These are phyloP conservation scores for Zoanthus gigantus DNA, from an alignment of 92 coral and sea anemone species.

Conservation along the genomic window DNA sequence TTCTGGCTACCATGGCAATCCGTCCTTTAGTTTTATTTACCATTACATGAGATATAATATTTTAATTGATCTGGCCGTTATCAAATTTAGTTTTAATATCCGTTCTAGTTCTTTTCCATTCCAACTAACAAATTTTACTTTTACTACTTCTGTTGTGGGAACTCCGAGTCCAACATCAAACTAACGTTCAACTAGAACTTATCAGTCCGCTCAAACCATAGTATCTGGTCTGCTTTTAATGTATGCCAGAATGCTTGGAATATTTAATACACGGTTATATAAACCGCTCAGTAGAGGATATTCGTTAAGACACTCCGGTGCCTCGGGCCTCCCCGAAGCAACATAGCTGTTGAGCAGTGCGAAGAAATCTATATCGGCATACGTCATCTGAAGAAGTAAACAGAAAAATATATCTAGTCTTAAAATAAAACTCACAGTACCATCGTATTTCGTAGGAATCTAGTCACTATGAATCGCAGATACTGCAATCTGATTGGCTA, in stretches of 20 bases:
- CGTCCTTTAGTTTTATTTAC: no score
- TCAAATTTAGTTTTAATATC: no score
- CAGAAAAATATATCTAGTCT: background rate
- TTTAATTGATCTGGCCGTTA: no score
- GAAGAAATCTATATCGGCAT: constrained; percentile 79
- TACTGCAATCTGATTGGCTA: background rate
- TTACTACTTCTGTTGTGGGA: no score
- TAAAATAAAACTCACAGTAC: background rate
- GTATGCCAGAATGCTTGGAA: constrained; percentile 68
- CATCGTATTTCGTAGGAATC: background rate
- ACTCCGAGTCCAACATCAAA: no score
- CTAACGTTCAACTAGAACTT: no score
- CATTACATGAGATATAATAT: no score
- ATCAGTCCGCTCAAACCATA: background rate
- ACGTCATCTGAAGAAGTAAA: constrained; percentile 68
- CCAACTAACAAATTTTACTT: no score
- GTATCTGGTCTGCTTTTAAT: constrained; percentile 69
- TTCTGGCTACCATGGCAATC: no score
- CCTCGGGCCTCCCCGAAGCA: constrained; percentile 62
- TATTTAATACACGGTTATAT: constrained; percentile 70
- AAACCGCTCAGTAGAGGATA: constrained; percentile 67
- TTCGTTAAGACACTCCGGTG: constrained; percentile 56
- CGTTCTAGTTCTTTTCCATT: no score
- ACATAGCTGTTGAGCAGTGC: constrained; percentile 70
- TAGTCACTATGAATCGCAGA: background rate